Evolutionary conservation across 2,113 vertebrate species (phyloP), one percentile per base, ranked within the genome.

Genomic region (Bujurquina vittata): DNA sequence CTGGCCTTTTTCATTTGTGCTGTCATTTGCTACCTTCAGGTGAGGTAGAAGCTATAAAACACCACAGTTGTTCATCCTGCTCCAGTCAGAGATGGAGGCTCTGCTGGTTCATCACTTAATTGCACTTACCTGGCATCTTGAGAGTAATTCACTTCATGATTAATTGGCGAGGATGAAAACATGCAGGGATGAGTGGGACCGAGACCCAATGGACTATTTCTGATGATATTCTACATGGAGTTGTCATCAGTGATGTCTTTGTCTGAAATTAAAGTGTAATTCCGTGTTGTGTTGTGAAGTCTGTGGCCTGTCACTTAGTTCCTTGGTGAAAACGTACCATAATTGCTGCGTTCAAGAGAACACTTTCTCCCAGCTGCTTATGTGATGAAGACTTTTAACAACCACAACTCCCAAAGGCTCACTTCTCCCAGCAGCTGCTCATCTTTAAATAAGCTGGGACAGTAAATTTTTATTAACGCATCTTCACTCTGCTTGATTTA

Each of bases 391-490:
- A 73, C 63, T 52, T 72, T 31, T 81, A 84, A 35, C 17, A 56
- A 37, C 57, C 40, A 14, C 29, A 17, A n/a, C 56, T 72, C 55
- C 58, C 62, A 3, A 56, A 58, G 35, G 52, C 40, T 33, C 3
- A 20, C 3, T 17, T 77, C 67, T 17, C 60, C 52, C 62, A 58
- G 74, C 43, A 62, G 46, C 54, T 26, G 9, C 12, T 59, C 7
- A 2, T 49, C 31, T 33, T 81, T 77, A 63, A 69, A 80, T 52
- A 23, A 57, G 58, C 65, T 29, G 56, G 33, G 80, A 80, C 59
- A 65, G 52, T 69, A 83, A 63, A 43, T 84, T 59, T 37, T 65
- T 58, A 87, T 81, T 15, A 54, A 80, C 79, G 18, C 37, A 52
- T 5, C 43, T 80, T 79, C 5, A 6, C 75, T 80, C 23, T n/a